Conservation (phyloP, 2,888 invertebrate genomes). For the Agonopterix arenella region DNA sequence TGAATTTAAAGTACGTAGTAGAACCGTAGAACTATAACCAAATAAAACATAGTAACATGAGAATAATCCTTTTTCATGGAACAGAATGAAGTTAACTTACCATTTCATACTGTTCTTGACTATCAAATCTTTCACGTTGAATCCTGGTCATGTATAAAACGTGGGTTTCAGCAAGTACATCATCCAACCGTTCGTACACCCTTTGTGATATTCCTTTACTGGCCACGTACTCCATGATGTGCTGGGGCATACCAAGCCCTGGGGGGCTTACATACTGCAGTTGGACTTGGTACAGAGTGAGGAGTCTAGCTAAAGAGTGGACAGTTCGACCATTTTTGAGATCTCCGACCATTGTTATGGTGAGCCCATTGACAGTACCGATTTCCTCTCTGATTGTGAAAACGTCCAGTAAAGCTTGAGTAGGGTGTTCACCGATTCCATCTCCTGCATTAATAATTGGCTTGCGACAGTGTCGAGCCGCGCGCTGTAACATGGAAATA, state of each 20-base stretch:
- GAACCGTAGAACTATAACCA: too few relatives aligned
- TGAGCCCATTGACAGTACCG: slow-evolving; percentile 97
- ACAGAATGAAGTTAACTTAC: slow-evolving; percentile 57
- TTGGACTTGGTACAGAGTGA: slow-evolving; percentile 96
- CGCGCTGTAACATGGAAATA: slow-evolving; percentile 77
- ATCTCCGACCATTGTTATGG: slow-evolving; percentile 98
- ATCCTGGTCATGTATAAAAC: slow-evolving; percentile 99
- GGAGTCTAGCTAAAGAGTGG: slow-evolving; percentile 94
- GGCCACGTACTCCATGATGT: slow-evolving; percentile 86
- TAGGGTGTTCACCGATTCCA: slow-evolving; percentile 97
- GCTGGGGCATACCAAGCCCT: slow-evolving; percentile 93
- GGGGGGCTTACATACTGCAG: slow-evolving; percentile 94
- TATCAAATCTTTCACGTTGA: slow-evolving; percentile 93
- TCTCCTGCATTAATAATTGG: slow-evolving; percentile 99
- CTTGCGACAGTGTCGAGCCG: slow-evolving; percentile 88
- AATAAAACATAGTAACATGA: too few relatives aligned
- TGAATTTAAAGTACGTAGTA: too few relatives aligned
- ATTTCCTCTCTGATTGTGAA: slow-evolving; percentile 99
- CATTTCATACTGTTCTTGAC: slow-evolving; percentile 89
- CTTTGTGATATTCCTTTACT: slow-evolving; percentile 88
- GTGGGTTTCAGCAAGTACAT: slow-evolving; percentile 94
- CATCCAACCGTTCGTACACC: slow-evolving; percentile 84
- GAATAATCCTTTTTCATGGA: not conserved
- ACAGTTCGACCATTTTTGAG: slow-evolving; percentile 98
- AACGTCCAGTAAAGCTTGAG: slow-evolving; percentile 97